Evolutionary conservation across 2,113 vertebrate genomes (phyloP).

Genomic region (Halichoeres trimaculatus): DNA sequence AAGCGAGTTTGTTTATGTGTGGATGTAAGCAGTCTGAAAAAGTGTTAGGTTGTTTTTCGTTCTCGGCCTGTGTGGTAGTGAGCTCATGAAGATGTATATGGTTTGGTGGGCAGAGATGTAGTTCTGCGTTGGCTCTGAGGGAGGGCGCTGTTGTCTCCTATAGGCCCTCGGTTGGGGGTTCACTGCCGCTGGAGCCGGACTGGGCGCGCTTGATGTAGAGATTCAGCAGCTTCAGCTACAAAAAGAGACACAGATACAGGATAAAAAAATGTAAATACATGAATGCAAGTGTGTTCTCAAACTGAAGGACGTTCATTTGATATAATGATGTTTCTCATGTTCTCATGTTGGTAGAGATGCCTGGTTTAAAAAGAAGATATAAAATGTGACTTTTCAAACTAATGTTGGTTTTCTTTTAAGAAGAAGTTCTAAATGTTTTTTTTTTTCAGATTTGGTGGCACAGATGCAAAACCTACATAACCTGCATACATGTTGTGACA

Average conservation of each 20-base stretch:
- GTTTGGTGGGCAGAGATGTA: conserved; percentile 61
- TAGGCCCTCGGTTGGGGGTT: conserved; percentile 90
- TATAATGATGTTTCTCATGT: background rate
- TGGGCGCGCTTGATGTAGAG: conserved; percentile 98
- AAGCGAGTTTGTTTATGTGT: conserved; percentile 13
- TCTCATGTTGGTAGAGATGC: too few species aligned
- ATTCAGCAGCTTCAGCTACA: conserved; percentile 96
- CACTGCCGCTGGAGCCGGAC: conserved; percentile 88
- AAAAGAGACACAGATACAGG: conserved; percentile 35
- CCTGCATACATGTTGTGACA: too few species aligned
- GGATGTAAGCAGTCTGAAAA: conserved; percentile 28
- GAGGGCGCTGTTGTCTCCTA: conserved; percentile 73
- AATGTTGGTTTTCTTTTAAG: too few species aligned
- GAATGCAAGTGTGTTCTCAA: background rate
- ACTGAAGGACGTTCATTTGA: background rate
- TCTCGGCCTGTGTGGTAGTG: conserved; percentile 51
- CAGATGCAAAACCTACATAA: too few species aligned
- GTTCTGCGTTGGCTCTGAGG: conserved; percentile 64
- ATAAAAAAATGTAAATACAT: background rate
- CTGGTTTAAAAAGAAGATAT: too few species aligned
- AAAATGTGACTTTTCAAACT: too few species aligned
- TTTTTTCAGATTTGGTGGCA: too few species aligned
- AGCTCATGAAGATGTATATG: conserved; percentile 46
- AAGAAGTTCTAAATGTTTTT: too few species aligned
- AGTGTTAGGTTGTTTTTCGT: conserved; percentile 38